These are phyloP conservation scores for Leptinotarsa defecta DNA, from an alignment of 1,140 invertebrate species.

Conservation along the genomic window DNA sequence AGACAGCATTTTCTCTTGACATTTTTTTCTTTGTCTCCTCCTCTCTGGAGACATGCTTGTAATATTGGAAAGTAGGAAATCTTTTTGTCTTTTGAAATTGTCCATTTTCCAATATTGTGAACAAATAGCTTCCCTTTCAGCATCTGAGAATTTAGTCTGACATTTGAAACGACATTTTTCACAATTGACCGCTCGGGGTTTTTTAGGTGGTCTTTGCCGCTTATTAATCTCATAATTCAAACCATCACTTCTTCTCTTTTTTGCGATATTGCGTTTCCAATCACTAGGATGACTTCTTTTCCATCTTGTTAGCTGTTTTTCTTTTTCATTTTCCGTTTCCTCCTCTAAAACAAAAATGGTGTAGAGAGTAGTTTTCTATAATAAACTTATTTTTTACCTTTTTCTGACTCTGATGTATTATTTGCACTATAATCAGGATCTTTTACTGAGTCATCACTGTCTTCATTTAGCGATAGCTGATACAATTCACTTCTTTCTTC, in stretches of 20 bases:
- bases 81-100: neutral
- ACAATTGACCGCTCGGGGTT: slow-evolving; percentile 15
- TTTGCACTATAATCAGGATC: slow-evolving; percentile 12
- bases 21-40: slow-evolving; percentile 25
- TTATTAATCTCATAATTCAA: slow-evolving; percentile 12
- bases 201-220: slow-evolving; percentile 16
- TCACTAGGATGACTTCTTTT: neutral
- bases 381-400: too few relatives aligned
- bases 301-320: slow-evolving; percentile 17
- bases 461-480: too few relatives aligned
- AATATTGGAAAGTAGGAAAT: neutral
- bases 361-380: too few relatives aligned
- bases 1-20: too few relatives aligned
- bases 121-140: slow-evolving; percentile 4
- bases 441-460: slow-evolving; percentile 4
- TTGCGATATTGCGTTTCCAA: too few relatives aligned
- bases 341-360: too few relatives aligned
- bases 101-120: slow-evolving; percentile 13
- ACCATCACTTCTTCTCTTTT: too few relatives aligned
- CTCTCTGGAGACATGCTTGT: slow-evolving; percentile 16
- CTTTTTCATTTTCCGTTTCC: neutral
- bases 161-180: slow-evolving; percentile 19
- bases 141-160: neutral
- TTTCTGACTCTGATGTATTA: neutral
- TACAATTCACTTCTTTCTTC: too few relatives aligned